These are phyloP conservation scores for Acromyrmex heyeri DNA, from an alignment of 1,140 invertebrate genomes.

Conservation along the genomic window DNA sequence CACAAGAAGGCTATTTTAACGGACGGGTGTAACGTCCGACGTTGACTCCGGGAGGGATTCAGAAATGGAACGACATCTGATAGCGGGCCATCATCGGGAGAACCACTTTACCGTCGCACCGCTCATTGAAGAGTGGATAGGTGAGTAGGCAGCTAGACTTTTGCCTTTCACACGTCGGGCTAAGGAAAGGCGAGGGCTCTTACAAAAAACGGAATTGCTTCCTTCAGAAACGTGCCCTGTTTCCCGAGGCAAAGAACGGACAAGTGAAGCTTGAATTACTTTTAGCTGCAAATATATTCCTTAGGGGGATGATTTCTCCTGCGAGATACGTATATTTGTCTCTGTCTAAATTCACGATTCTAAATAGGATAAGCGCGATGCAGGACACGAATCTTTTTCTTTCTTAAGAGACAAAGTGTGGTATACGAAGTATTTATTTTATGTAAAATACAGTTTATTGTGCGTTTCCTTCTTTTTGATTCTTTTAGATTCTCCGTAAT, in stretches of 20 bases:
- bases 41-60: conserved; percentile 10
- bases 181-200: conserved; percentile 18
- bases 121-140: conserved; percentile 27
- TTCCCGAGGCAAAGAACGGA: conserved; percentile 46
- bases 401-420: background rate
- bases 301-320: conserved; percentile 22
- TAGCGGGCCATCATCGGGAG: conserved; percentile 27
- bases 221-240: conserved; percentile 53
- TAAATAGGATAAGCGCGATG: background rate
- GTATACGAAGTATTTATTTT: conserved; percentile 9
- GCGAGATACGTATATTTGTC: conserved; percentile 17
- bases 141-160: background rate
- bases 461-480: background rate
- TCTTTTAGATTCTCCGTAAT: background rate
- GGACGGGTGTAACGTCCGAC: conserved; percentile 34
- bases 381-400: background rate
- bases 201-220: conserved; percentile 55
- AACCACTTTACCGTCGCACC: conserved; percentile 26
- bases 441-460: background rate
- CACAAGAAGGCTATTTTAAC: conserved; percentile 52
- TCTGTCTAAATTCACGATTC: conserved; percentile 31
- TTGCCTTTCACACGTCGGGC: conserved; percentile 37
- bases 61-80: conserved; percentile 69
- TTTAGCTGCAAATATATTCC: conserved; percentile 38
- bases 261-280: conserved; percentile 43